Evolutionary conservation across 1,140 invertebrate genomes (phyloP).

Genomic region (Saccostrea echinata): DNA sequence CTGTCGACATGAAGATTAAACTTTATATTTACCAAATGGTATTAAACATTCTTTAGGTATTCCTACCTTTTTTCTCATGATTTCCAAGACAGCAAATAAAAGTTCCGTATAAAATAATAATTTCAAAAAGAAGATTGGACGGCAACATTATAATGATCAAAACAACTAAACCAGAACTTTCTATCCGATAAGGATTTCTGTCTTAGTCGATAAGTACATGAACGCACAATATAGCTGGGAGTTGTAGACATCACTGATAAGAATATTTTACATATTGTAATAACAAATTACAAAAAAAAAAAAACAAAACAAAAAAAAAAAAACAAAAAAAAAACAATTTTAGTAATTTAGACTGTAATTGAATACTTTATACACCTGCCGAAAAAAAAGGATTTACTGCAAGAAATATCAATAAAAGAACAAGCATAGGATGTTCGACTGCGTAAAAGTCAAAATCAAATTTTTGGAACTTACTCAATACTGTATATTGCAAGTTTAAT

Average conservation of each 20-base stretch:
- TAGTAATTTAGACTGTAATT: no score
- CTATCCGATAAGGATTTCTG: not conserved
- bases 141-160: not conserved
- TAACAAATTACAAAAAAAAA: not conserved
- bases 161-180: not conserved
- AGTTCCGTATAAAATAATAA: not conserved
- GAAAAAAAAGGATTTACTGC: no score
- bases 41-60: not conserved
- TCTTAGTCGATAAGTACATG: not conserved
- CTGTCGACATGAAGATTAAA: not conserved
- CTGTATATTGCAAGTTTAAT: no score
- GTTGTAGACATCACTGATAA: not conserved
- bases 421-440: no score
- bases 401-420: no score
- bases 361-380: no score
- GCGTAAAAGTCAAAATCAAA: no score
- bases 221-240: not conserved
- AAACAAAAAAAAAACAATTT: no score
- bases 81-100: not conserved
- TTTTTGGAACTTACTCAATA: no score
- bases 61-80: not conserved
- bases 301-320: no score
- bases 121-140: not conserved
- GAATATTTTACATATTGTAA: not conserved
- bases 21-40: not conserved